Base-by-base conservation (phyloP, 2,888 invertebrate species). In the Trachelus tabidus region DNA sequence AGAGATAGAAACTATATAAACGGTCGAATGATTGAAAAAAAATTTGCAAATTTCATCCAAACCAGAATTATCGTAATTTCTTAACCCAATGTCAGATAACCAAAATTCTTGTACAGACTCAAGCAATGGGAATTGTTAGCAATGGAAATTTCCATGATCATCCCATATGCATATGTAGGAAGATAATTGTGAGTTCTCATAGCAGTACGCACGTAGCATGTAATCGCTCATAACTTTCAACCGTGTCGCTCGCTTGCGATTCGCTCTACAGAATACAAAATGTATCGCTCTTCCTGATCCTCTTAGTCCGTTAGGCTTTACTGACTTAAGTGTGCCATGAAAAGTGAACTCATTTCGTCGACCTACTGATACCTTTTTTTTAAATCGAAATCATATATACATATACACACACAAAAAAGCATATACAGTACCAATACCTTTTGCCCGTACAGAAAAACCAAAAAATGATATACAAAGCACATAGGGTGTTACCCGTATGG, bases 301-400 rank as follows among this genome's bases (percentile, higher is more conserved):
- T 35, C 34, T 35, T n/a, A 30, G 30, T 34, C 40, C 69, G 71
- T 68, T 74, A 68, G 68, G 40, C 31, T 15, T 34, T 68, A 31
- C 68, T 9, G 77, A 73, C 68, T 69, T 84, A 88, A 89, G 87
- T 87, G 82, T 88, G 89, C 85, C 89, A 85, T 83, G 83, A 85
- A 87, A 89, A 86, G 86, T 82, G 88, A 87, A 86, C 79, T 83
- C 82, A 83, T 83, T 83, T 83, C 81, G 81, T 83, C 89, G 89
- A 90, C 90, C 90, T 85, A 90, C 83, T 90, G 87, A 88, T 88
- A 89, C 85, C 86, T 89, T 89, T 90, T 85, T 85, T 56, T 40
- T 6, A 40, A 40, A 15, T 23, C 35, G 35, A 35, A 35, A 35
- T 35, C 35, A 12, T 11, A 35, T 35, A 2, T 15, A 40, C 2